phyloP scores from a whole-genome alignment of 2,888 invertebrate species.

The Drosophila nr. perissopoda region DNA sequence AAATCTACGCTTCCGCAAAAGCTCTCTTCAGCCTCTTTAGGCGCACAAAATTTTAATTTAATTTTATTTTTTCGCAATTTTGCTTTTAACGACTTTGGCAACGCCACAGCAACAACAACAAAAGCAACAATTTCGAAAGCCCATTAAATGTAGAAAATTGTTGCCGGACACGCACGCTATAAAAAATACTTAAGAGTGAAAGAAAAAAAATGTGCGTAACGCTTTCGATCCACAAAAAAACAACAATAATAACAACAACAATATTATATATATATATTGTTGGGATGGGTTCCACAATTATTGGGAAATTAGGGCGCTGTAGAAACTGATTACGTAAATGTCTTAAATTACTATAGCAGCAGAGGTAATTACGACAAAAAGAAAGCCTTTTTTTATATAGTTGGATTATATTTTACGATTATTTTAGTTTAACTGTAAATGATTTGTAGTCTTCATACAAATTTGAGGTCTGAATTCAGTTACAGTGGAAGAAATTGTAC shows the following conservation, averaged over 20 bases:
- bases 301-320: slow-evolving; percentile 17
- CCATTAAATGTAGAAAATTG: slow-evolving; percentile 63
- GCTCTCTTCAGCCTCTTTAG: slow-evolving; percentile 18
- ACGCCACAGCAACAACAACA: slow-evolving; percentile 26
- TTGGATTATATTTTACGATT: not conserved
- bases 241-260: slow-evolving; percentile 7
- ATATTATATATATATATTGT: not conserved
- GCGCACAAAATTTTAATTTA: slow-evolving; percentile 21
- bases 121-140: slow-evolving; percentile 60
- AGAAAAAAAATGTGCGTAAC: slow-evolving; percentile 59
- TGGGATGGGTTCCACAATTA: slow-evolving; percentile 8
- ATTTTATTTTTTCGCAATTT: slow-evolving; percentile 42
- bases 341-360: not conserved
- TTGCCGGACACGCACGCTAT: slow-evolving; percentile 65
- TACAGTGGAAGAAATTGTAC: not conserved
- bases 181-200: slow-evolving; percentile 51
- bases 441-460: not conserved
- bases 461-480: not conserved
- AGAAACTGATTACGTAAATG: slow-evolving; percentile 19
- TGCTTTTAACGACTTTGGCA: slow-evolving; percentile 65
- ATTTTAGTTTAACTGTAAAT: not conserved
- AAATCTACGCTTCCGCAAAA: slow-evolving; percentile 36
- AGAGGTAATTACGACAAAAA: not conserved
- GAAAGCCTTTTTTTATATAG: not conserved
- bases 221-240: slow-evolving; percentile 20